Evolutionary conservation across 2,888 invertebrate genomes (phyloP), one percentile per base, ranked within the genome.

Genomic region (Heliconius sara): DNA sequence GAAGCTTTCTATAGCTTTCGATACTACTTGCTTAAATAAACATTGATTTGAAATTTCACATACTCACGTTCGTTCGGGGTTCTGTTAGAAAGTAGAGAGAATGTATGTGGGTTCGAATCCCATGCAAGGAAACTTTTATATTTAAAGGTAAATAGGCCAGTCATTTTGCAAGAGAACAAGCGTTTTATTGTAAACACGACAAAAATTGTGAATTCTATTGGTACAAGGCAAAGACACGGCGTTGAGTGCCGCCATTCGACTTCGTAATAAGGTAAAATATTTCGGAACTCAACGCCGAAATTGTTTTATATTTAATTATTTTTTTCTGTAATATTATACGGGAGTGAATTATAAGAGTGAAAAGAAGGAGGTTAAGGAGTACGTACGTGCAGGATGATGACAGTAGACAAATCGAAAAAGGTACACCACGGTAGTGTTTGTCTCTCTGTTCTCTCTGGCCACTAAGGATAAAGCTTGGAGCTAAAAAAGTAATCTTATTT

Each of bases 1-100:
- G 60, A 47, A 79, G 83, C 83, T 83, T 83, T 83, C 83, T 80
- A 82, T 67, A 72, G 81, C 82, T 82, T 83, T 84, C 83, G 79
- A 81, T 79, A 65, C 77, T 71, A 76, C 73, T 78, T 68, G 25
- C 25, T 39, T 34, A 68, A 68, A 68, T 68, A 68, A 68, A 39
- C 34, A 39, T 68, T 39, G 19, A n/a, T 39, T 39, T 68, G 67
- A 39, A 68, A 68, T 68, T 68, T 68, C 34, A 39, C 67, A 68
- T 34, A 68, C 34, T 12, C 4, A 34, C 22, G 22, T 6, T 39
- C n/a, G 0, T 27, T 5, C 65, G 16, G 30, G 65, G 12, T 60
- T 60, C 10, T 3, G 10, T 60, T 60, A 60, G 60, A n/a, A 60
- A 22, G n/a, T 60, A 60, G 3, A 22, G 60, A 5, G 10, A 22